Evolutionary conservation across 2,113 vertebrate genomes (phyloP).

Genomic region (Typhlomys cinereus): DNA sequence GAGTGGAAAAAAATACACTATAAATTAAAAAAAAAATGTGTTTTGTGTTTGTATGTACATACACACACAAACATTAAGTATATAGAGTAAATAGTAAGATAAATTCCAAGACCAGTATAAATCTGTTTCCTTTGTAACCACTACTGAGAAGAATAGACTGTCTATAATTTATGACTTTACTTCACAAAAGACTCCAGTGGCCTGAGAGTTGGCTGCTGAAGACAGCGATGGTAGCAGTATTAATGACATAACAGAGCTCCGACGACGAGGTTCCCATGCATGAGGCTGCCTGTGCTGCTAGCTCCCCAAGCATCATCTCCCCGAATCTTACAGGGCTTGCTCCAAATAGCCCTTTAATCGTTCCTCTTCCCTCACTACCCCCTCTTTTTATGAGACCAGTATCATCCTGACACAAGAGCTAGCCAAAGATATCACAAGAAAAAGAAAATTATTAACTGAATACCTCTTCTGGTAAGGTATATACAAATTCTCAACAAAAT

Average conservation of each 20-base stretch:
- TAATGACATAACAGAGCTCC: neutral
- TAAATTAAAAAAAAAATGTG: too few species aligned
- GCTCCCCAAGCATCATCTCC: neutral
- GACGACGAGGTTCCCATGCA: neutral
- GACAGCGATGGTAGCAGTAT: neutral
- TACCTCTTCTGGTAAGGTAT: neutral
- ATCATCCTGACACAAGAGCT: neutral
- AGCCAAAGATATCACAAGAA: neutral
- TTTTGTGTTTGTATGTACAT: too few species aligned
- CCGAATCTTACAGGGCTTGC: neutral
- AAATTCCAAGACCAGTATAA: too few species aligned
- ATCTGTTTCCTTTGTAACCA: neutral
- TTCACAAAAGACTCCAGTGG: neutral
- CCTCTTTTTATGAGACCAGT: too few species aligned
- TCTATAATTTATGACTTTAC: neutral
- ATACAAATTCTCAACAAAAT: neutral
- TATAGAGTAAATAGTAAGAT: too few species aligned
- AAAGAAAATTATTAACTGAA: neutral
- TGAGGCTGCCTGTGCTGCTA: neutral
- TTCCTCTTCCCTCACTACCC: neutral
- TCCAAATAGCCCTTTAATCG: neutral
- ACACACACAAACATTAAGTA: neutral
- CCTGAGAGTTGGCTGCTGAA: neutral
- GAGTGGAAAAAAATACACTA: too few species aligned
- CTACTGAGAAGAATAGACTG: neutral